Conservation (phyloP, 2,888 invertebrate genomes). For the Tethea ocularis region DNA sequence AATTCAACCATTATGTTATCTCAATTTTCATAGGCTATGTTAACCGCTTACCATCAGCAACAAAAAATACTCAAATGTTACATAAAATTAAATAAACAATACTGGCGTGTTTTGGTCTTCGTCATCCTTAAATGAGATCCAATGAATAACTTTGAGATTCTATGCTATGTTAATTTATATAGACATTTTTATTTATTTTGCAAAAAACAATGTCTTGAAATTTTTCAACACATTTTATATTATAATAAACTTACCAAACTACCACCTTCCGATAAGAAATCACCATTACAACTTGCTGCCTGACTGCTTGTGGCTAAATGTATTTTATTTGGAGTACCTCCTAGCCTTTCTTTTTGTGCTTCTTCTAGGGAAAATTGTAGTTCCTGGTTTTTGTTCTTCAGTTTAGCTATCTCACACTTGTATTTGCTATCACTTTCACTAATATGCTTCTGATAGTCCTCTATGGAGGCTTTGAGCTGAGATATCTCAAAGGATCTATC, state of each 20-base stretch:
- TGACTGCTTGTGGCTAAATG: constrained; percentile 70
- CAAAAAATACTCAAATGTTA: no score
- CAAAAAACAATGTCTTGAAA: no score
- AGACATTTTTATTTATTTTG: no score
- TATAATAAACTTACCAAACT: constrained; percentile 78
- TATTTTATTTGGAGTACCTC: constrained; percentile 60
- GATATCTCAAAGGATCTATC: constrained; percentile 90
- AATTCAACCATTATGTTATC: no score
- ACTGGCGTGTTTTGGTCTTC: no score
- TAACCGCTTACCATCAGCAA: no score
- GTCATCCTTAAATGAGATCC: no score
- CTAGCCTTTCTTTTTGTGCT: constrained; percentile 70
- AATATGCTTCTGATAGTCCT: constrained; percentile 87
- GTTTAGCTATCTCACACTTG: constrained; percentile 83
- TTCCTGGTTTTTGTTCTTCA: constrained; percentile 83
- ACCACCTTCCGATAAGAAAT: constrained; percentile 82
- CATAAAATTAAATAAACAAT: no score
- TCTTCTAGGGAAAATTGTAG: constrained; percentile 71
- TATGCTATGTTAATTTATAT: no score
- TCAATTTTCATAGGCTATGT: no score
- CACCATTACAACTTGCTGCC: constrained; percentile 77
- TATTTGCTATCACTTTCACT: constrained; percentile 85
- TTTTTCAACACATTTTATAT: no score
- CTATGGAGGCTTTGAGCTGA: constrained; percentile 86
- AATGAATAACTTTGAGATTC: no score